Conservation (phyloP, 2,797 vertebrate species). For the Discoglossus pictus region DNA sequence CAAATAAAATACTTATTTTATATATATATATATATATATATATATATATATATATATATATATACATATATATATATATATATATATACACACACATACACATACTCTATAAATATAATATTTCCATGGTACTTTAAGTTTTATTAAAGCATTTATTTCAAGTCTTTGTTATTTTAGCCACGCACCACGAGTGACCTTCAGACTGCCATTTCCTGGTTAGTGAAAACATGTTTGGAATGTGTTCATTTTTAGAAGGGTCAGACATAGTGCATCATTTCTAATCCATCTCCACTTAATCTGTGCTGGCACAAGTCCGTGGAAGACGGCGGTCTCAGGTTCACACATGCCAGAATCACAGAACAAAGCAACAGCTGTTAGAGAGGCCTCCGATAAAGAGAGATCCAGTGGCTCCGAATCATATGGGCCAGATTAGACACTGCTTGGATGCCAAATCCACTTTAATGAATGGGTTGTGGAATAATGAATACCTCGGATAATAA, state of each 20-base stretch:
- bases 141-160: too few species aligned
- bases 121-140: too few species aligned
- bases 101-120: too few species aligned
- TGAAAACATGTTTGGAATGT: slow-evolving; percentile 40
- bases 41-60: too few species aligned
- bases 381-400: not conserved
- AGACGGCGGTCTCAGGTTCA: slow-evolving; percentile 12
- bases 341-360: slow-evolving; percentile 7
- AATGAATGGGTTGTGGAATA: not conserved
- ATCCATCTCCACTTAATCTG: slow-evolving; percentile 26
- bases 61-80: too few species aligned
- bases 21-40: too few species aligned
- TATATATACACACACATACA: too few species aligned
- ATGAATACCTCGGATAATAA: not conserved
- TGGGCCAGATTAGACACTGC: not conserved
- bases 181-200: slow-evolving; percentile 19
- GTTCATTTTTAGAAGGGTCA: slow-evolving; percentile 38
- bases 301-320: slow-evolving; percentile 3
- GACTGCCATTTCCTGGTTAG: slow-evolving; percentile 13
- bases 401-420: slow-evolving; percentile 3
- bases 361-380: slow-evolving; percentile 30
- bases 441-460: not conserved
- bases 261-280: slow-evolving; percentile 21
- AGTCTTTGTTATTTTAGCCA: too few species aligned
- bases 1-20: too few species aligned